phyloP scores from a whole-genome alignment of 2,113 vertebrate genomes.

The Galbula dea region DNA sequence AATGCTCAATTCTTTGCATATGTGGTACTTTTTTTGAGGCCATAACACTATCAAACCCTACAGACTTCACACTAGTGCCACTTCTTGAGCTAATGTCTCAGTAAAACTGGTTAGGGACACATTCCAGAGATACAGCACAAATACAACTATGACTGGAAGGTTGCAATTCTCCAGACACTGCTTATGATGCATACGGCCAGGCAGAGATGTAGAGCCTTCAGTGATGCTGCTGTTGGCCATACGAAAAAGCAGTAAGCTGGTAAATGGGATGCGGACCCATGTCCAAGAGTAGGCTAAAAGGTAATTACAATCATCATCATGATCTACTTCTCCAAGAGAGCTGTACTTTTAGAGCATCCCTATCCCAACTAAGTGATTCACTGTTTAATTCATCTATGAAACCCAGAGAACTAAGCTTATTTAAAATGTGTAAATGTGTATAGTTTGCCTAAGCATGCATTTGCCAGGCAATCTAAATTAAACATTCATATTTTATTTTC shows the following conservation, averaged over 20 bases:
- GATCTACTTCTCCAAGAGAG: neutral
- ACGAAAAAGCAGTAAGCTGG: neutral
- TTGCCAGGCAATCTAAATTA: neutral
- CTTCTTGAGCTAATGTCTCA: neutral
- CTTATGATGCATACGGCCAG: neutral
- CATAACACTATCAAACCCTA: neutral
- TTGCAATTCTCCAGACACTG: neutral
- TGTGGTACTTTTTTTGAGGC: neutral
- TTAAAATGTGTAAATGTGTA: neutral
- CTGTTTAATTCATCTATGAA: neutral
- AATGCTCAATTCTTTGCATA: neutral
- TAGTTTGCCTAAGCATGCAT: neutral
- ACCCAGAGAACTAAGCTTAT: neutral
- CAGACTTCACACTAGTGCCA: rapidly evolving
- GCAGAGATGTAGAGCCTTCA: neutral
- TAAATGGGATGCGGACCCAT: neutral
- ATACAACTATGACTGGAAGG: neutral
- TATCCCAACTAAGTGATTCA: neutral
- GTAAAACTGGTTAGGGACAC: neutral
- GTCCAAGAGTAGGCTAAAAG: neutral
- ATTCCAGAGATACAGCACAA: neutral
- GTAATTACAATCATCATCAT: neutral
- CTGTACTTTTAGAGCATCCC: neutral
- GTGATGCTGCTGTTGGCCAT: neutral
- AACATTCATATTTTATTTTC: neutral